Percentiles rank a stretch among this genome's conserved stretches.
These are phyloP conservation scores for Drosophila yakuba DNA, from an alignment of 1,140 invertebrate species.

Conservation along the genomic window DNA sequence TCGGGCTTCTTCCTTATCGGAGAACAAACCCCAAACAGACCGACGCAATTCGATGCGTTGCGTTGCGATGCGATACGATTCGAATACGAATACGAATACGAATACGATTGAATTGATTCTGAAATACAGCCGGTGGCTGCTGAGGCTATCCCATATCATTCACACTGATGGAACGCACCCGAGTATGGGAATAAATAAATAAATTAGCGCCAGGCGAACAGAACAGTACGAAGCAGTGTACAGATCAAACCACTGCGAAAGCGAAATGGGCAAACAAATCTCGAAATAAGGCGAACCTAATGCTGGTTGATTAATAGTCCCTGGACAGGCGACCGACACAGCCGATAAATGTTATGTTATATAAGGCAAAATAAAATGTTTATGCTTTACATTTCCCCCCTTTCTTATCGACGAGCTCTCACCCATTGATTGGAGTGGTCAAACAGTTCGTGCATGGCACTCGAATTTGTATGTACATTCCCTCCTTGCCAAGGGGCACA, in stretches of 20 bases:
- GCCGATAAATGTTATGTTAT: constrained; percentile 37
- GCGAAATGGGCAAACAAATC: constrained; percentile 1
- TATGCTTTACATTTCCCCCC: not conserved
- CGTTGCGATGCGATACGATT: too few relatives aligned
- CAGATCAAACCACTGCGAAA: not conserved
- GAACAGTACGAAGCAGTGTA: not conserved
- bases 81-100: too few relatives aligned
- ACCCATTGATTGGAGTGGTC: constrained; percentile 19
- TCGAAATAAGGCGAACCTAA: constrained; percentile 50
- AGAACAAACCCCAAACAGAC: constrained; percentile 30
- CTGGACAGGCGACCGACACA: constrained; percentile 31
- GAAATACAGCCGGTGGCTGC: constrained; percentile 6
- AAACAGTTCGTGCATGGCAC: constrained; percentile 9
- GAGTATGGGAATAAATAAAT: constrained; percentile 1
- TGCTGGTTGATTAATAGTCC: constrained; percentile 71
- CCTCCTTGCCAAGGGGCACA: constrained; percentile 1
- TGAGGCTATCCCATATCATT: constrained; percentile 49
- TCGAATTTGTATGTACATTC: not conserved
- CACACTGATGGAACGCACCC: constrained; percentile 68
- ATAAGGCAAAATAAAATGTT: constrained; percentile 24
- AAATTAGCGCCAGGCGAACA: not conserved
- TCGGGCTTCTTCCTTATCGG: constrained; percentile 22
- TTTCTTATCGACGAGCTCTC: constrained; percentile 12
- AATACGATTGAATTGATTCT: constrained; percentile 34
- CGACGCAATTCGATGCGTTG: constrained; percentile 16